Evolutionary conservation across 2,113 vertebrate species (phyloP).

Genomic region (Chaetura pelagica): DNA sequence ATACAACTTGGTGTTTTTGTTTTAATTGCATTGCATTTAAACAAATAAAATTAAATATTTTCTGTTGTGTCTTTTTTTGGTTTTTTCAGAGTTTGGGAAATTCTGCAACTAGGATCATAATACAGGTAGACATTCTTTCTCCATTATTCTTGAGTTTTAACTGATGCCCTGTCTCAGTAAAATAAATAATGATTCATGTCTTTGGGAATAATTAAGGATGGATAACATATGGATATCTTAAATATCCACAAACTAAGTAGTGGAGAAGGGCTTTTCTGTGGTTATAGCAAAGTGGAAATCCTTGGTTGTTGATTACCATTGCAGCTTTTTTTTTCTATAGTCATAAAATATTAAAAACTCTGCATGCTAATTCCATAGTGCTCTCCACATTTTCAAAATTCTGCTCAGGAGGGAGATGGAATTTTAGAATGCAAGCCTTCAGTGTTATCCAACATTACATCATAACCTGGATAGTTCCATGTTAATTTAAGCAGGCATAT

Average conservation of each 20-base stretch:
- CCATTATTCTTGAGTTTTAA: background rate
- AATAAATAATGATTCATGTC: background rate
- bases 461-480: background rate
- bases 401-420: background rate
- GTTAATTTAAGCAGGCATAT: background rate
- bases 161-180: background rate
- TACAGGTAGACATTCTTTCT: conserved; percentile 44
- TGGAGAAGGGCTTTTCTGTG: background rate
- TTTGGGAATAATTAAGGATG: background rate
- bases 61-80: background rate
- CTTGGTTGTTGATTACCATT: background rate
- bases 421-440: background rate
- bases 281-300: background rate
- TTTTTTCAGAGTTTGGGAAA: conserved; percentile 57
- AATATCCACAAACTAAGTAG: background rate
- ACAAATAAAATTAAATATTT: background rate
- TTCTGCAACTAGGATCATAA: conserved; percentile 51
- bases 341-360: background rate
- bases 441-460: background rate
- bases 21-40: background rate
- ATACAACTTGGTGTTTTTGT: background rate
- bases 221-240: background rate
- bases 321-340: background rate
- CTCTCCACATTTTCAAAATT: background rate
- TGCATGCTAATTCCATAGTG: background rate